These are phyloP conservation scores for Tolmerus cingulatus DNA, from an alignment of 2,888 invertebrate genomes.

Conservation along the genomic window DNA sequence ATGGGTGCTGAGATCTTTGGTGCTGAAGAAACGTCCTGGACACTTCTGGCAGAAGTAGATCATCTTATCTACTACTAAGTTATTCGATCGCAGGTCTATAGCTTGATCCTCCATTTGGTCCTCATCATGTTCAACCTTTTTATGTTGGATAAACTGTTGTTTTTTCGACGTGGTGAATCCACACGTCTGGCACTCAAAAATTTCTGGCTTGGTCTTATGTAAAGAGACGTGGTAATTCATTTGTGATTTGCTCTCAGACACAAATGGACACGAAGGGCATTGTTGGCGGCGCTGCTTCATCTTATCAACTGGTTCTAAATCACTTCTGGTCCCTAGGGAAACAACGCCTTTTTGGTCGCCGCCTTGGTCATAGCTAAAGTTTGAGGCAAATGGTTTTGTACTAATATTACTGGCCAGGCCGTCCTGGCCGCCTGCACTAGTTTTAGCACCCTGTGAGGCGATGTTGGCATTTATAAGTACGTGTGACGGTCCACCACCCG, in stretches of 20 bases:
- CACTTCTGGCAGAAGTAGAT: conserved; percentile 82
- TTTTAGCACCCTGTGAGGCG: neutral
- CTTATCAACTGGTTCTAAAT: neutral
- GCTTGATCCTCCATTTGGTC: conserved; percentile 41
- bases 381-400: neutral
- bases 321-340: neutral
- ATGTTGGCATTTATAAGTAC: neutral
- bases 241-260: conserved; percentile 85
- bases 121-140: conserved; percentile 68
- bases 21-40: conserved; percentile 82
- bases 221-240: conserved; percentile 88
- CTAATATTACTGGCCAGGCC: neutral
- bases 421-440: neutral
- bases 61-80: conserved; percentile 62
- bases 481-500: neutral
- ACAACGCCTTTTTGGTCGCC: neutral
- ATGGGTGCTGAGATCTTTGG: conserved; percentile 77
- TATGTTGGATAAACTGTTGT: conserved; percentile 83
- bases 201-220: conserved; percentile 66
- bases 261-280: conserved; percentile 84
- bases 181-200: conserved; percentile 79
- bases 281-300: conserved; percentile 70
- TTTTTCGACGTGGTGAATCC: conserved; percentile 83
- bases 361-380: neutral
- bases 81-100: conserved; percentile 52